Base-by-base conservation (phyloP, 2,797 vertebrate genomes). In the Crenuchus spilurus region DNA sequence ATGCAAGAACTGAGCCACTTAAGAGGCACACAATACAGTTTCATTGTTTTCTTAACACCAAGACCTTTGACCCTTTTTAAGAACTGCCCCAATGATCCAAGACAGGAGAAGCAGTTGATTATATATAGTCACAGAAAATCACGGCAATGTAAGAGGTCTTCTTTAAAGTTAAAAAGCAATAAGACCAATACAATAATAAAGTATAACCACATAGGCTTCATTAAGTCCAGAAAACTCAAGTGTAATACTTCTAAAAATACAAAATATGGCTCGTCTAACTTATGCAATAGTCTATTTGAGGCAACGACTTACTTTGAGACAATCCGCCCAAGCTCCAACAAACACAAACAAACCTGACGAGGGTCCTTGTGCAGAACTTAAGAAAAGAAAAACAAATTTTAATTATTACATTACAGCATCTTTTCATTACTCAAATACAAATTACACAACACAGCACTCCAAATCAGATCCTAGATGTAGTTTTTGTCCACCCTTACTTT, bases 331-430 rank as follows among this genome's bases (percentile, higher is more conserved):
- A 99, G 94, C 91, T 98, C 93, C 87, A 99, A 91, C 73, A 99
- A 90, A 68, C 98, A 99, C 52, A 99, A 95, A 72, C 98, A 99
- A 3, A 99, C 98, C 83, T 99, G 97, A 31, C 97, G 95, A 51
- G 96, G 97, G 81, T 99, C 93, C 86, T 97, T 99, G 87, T 98
- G 98, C 62, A 99, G 90, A 85, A 99, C 98, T 99, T n/a, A n/a
- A n/a, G 80, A 52, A 61, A 37, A 16, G 18, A 28, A 2, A 33
- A 7, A 65, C n/a, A 10, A 16, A 31, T 18, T 42, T 52, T 6
- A 37, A 1, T 10, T 24, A 35, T 14, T 14, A 7, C 4, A 22
- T 42, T 41, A 26, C 1, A 16, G 26, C 13, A 24, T 4, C 10
- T 1, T 10, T 51, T 51, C 13, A 51, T 24, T 51, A 2, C 48